These are phyloP conservation scores for Myotis brandtii DNA, from an alignment of 2,113 vertebrate genomes.

Conservation along the genomic window DNA sequence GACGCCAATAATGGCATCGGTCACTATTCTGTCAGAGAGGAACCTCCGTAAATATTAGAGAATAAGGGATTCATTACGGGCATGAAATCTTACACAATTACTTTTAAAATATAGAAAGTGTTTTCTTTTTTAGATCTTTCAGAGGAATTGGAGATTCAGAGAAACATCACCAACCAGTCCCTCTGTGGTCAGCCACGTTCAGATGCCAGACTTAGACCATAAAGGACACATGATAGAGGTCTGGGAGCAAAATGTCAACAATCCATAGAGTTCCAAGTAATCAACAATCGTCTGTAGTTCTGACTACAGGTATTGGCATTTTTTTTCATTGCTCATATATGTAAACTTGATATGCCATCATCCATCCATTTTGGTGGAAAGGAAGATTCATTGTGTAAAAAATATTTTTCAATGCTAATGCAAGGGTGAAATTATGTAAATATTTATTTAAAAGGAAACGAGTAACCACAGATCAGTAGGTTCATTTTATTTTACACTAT, in stretches of 20 bases:
- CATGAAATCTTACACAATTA: not conserved
- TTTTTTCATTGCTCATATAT: not conserved
- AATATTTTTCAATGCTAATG: not conserved
- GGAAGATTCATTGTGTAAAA: not conserved
- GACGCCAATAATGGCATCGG: not conserved
- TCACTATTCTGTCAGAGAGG: not conserved
- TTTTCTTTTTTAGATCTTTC: not conserved
- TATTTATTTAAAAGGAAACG: slow-evolving; percentile 51
- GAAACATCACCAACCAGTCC: not conserved
- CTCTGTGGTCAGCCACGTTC: not conserved
- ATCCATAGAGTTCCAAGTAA: not conserved
- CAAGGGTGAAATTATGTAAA: slow-evolving; percentile 17
- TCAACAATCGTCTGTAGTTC: not conserved
- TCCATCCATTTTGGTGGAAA: not conserved
- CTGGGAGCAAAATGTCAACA: not conserved
- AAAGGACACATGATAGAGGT: not conserved
- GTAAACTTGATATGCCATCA: not conserved
- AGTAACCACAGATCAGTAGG: slow-evolving; percentile 28
- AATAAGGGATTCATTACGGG: not conserved
- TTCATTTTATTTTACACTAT: slow-evolving; percentile 53
- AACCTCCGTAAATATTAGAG: not conserved
- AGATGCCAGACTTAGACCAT: not conserved
- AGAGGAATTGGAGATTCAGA: not conserved
- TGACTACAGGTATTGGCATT: not conserved
- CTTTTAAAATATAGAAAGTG: not conserved